These are phyloP conservation scores for Nomada flava DNA, from an alignment of 2,888 invertebrate genomes.

Conservation along the genomic window DNA sequence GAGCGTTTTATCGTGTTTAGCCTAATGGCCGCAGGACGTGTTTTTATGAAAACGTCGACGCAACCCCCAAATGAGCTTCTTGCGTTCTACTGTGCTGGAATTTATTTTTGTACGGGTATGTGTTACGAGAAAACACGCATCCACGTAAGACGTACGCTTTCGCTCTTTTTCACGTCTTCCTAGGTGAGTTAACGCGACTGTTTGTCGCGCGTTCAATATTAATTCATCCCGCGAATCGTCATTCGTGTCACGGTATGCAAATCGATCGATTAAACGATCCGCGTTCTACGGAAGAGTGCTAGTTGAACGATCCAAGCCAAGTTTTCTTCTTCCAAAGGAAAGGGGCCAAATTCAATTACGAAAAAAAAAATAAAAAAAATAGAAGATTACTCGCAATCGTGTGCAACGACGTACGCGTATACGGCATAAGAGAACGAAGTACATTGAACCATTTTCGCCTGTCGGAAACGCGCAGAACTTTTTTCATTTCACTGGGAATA, in stretches of 20 bases:
- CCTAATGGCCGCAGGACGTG: slow-evolving; percentile 35
- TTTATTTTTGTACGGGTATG: slow-evolving; percentile 59
- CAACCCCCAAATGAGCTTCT: slow-evolving; percentile 53
- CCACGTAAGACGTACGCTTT: slow-evolving; percentile 58
- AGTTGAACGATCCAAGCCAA: slow-evolving; percentile 61
- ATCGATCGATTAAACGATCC: slow-evolving; percentile 21
- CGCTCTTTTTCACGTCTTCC: slow-evolving; percentile 60
- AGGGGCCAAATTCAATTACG: slow-evolving; percentile 69
- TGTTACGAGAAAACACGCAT: slow-evolving; percentile 36
- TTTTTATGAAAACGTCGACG: slow-evolving; percentile 26
- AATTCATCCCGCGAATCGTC: slow-evolving; percentile 15
- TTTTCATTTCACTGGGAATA: slow-evolving; percentile 18
- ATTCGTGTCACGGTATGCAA: background rate
- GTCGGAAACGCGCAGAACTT: slow-evolving; percentile 12
- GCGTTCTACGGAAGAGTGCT: slow-evolving; percentile 51
- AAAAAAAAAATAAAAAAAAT: background rate
- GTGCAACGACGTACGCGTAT: slow-evolving; percentile 23
- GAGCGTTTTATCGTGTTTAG: slow-evolving; percentile 14
- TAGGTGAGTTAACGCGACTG: slow-evolving; percentile 38
- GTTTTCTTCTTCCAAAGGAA: slow-evolving; percentile 73
- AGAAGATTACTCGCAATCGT: slow-evolving; percentile 22
- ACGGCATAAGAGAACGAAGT: slow-evolving; percentile 9
- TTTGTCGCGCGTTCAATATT: slow-evolving; percentile 25
- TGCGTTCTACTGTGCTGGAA: slow-evolving; percentile 57
- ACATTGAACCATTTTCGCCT: slow-evolving; percentile 16